These are phyloP conservation scores for Rhabdomys dilectus DNA, from an alignment of 2,113 vertebrate species.

Conservation along the genomic window DNA sequence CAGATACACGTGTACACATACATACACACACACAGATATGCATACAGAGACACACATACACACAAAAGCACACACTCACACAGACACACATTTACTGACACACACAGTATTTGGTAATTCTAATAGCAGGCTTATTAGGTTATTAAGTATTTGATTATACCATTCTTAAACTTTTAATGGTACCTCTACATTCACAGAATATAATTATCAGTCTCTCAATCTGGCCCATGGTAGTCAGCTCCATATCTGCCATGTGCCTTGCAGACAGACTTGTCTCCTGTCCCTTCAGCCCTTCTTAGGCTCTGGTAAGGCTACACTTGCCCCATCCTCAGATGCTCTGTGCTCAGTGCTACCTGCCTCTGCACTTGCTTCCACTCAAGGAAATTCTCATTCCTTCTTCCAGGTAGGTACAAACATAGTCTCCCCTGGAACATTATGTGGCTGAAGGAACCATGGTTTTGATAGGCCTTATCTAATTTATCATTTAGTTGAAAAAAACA, in stretches of 20 bases:
- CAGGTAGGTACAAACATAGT: background rate
- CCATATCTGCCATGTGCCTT: background rate
- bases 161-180: slow-evolving; percentile 2
- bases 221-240: background rate
- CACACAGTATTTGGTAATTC: background rate
- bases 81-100: background rate
- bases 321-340: too few relatives aligned
- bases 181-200: background rate
- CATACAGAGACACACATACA: background rate
- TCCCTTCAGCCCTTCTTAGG: accelerated
- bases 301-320: background rate
- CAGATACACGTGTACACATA: background rate
- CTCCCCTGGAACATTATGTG: slow-evolving; percentile 15
- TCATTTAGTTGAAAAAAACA: background rate
- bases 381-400: slow-evolving; percentile 25
- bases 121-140: background rate
- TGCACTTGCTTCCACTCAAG: background rate
- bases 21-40: background rate
- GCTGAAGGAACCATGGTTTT: slow-evolving; percentile 15
- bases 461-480: slow-evolving; percentile 45
- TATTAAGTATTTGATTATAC: background rate
- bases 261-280: background rate
- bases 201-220: background rate
- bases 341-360: background rate
- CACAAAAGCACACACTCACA: background rate